Conservation (phyloP, 2,797 vertebrate species). For the Lepilemur septentrionalis region DNA sequence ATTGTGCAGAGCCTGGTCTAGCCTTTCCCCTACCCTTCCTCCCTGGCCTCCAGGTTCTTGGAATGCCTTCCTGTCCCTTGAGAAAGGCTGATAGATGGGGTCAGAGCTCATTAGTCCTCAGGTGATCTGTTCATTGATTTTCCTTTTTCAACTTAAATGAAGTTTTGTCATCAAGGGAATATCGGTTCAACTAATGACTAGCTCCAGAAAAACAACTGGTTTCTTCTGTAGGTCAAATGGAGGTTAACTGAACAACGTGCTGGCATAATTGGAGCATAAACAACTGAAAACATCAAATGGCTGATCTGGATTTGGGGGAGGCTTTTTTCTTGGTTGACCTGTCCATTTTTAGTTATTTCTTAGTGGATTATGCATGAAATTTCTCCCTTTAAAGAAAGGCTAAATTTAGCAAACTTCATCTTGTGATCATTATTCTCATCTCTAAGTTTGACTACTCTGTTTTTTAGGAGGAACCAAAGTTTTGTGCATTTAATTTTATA, state of each 20-base stretch:
- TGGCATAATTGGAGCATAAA: constrained; percentile 85
- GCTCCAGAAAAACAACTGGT: constrained; percentile 82
- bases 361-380: not conserved
- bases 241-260: constrained; percentile 85
- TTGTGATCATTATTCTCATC: constrained; percentile 33
- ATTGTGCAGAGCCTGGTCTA: not conserved
- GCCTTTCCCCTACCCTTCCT: not conserved
- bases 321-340: constrained; percentile 44
- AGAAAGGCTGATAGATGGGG: constrained; percentile 77
- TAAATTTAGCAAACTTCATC: constrained; percentile 11
- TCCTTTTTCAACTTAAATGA: constrained; percentile 86
- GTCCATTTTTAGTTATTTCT: not conserved
- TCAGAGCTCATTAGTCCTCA: constrained; percentile 83
- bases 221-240: constrained; percentile 84
- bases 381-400: not conserved
- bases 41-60: not conserved
- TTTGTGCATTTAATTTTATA: constrained; percentile 9
- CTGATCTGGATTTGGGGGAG: constrained; percentile 72
- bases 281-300: constrained; percentile 81
- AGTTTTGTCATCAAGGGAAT: constrained; percentile 85
- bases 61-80: not conserved
- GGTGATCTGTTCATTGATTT: constrained; percentile 88
- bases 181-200: constrained; percentile 86
- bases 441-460: not conserved
- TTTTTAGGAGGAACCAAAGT: constrained; percentile 40